A percentile compares a stretch with the other conserved stretches of the same genome.
Conservation (phyloP, 92 coral and sea anemone species). For the Porites lobata region DNA sequence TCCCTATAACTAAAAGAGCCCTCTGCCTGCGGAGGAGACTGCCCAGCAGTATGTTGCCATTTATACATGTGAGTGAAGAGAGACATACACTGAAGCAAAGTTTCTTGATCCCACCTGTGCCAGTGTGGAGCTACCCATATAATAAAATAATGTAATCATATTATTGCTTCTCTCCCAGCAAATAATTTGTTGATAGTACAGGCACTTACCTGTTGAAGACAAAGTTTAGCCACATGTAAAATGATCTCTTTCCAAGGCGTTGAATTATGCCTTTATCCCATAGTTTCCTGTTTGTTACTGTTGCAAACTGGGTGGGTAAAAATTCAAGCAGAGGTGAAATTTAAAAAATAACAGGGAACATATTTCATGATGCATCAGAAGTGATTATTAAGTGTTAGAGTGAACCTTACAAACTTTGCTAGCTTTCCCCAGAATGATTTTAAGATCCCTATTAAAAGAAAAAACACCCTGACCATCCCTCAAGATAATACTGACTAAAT, state of each 20-base stretch:
- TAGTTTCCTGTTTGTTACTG: slow-evolving; percentile 5
- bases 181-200: neutral
- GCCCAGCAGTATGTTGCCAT: no score
- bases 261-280: slow-evolving; percentile 18
- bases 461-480: no score
- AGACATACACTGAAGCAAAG: no score
- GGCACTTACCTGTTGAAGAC: slow-evolving; percentile 91
- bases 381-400: no score
- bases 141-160: neutral
- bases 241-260: slow-evolving; percentile 66
- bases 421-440: no score
- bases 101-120: no score
- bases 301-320: neutral
- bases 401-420: no score
- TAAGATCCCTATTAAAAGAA: no score
- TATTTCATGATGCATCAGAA: neutral
- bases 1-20: no score
- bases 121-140: neutral
- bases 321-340: neutral
- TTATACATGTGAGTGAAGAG: no score
- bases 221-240: slow-evolving; percentile 97
- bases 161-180: neutral
- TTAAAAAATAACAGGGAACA: neutral
- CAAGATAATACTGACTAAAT: no score
- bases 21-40: no score